Base-by-base conservation (phyloP, 2,113 vertebrate species). In the Poeciliopsis prolifica region DNA sequence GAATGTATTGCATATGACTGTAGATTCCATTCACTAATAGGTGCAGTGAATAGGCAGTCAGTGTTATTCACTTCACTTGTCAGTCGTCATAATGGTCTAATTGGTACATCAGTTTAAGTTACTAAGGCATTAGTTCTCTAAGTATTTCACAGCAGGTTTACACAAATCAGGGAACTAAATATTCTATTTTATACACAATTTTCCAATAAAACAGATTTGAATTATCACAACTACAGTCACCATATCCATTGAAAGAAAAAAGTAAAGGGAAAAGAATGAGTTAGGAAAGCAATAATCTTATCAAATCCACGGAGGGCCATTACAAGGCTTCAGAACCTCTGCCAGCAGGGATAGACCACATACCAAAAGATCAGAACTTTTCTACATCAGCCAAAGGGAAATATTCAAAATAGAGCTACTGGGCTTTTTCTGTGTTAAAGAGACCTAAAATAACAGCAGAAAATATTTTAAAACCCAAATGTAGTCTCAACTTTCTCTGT, bases 281-380 rank as follows among this genome's bases (percentile, higher is more conserved):
- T 84, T 74, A 83, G 74, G 87, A 88, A 84, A 85, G 82, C 88
- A 91, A 85, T 90, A 88, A 88, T 90, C 77, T 83, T 82, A 87
- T 92, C 80, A 87, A 90, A 91, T 90, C 88, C 87, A 86, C 13
- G 35, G 91, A 89, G 91, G 74, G 87, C 88, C 82, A 87, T 90
- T 89, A 89, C 35, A 76, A 89, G 77, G 77, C 82, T 61, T 89
- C 88, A 91, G 87, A 92, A 86, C 82, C 86, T 86, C 80, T 87
- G 86, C 83, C 86, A 89, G 89, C 77, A 89, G 86, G 86, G 85
- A 85, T 79, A 88, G n/a, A 75, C 68, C 73, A 81, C 24, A 75
- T 77, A 88, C 86, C 89, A 82, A 80, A 85, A 88, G 88, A 92
- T 90, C 86, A 87, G 74, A 86, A 85, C 75, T 85, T 48, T 82